Conservation (phyloP, 1,140 invertebrate genomes). For the Charaxes varanes region DNA sequence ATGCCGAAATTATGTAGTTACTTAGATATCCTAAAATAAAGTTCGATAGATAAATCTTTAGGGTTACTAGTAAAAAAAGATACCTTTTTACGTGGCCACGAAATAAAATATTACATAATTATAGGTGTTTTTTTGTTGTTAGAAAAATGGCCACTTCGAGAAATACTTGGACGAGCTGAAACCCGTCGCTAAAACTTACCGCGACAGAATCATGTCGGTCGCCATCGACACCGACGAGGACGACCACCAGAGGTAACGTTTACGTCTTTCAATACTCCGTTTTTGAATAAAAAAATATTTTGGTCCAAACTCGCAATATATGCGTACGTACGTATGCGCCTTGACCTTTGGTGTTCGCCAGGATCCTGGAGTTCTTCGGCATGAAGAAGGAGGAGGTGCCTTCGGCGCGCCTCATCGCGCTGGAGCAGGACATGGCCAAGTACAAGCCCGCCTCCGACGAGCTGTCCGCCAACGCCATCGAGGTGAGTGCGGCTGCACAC, state of each 20-base stretch:
- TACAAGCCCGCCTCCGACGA: constrained; percentile 93
- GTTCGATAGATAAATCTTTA: too few relatives aligned
- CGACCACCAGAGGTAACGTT: constrained; percentile 92
- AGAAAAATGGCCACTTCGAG: constrained; percentile 87
- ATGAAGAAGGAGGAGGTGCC: constrained; percentile 95
- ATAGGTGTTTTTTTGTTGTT: not conserved
- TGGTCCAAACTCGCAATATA: too few relatives aligned
- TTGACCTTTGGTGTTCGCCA: constrained; percentile 17
- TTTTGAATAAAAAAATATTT: too few relatives aligned
- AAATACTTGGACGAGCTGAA: constrained; percentile 84
- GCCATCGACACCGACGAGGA: constrained; percentile 96
- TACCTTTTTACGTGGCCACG: too few relatives aligned
- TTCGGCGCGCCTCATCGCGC: constrained; percentile 92
- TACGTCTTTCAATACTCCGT: not conserved
- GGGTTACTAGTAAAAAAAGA: too few relatives aligned
- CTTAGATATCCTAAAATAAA: too few relatives aligned
- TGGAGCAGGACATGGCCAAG: constrained; percentile 99
- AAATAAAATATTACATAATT: too few relatives aligned
- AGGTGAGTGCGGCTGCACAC: constrained; percentile 41
- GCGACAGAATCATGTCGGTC: constrained; percentile 95
- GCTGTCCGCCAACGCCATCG: constrained; percentile 84
- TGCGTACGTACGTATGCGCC: not conserved
- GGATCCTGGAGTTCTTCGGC: constrained; percentile 99
- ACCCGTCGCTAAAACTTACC: constrained; percentile 90
- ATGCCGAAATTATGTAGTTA: too few relatives aligned